These are phyloP conservation scores for Acronicta aceris DNA, from an alignment of 2,888 invertebrate genomes.

Conservation along the genomic window DNA sequence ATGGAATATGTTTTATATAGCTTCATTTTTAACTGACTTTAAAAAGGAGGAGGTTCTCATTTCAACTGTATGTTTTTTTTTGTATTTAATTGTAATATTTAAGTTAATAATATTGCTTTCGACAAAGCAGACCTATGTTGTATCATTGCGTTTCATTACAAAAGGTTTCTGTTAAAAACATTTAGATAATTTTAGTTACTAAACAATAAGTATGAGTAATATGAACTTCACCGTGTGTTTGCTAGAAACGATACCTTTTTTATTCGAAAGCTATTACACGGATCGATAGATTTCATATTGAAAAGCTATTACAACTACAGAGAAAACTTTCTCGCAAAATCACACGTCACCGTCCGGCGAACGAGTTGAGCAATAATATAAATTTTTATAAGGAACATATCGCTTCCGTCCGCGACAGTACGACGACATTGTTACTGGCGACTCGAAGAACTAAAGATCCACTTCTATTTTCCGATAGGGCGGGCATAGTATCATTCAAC, in stretches of 20 bases:
- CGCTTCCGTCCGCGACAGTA: conserved; percentile 67
- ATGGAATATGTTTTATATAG: not conserved
- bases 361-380: conserved; percentile 51
- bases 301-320: conserved; percentile 27
- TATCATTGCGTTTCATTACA: no score
- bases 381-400: conserved; percentile 50
- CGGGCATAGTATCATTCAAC: conserved; percentile 84
- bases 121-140: no score
- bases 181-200: no score
- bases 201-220: not conserved
- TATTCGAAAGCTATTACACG: conserved; percentile 21
- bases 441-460: conserved; percentile 81
- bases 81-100: no score
- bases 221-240: not conserved
- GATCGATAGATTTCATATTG: conserved; percentile 21
- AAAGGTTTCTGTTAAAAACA: no score
- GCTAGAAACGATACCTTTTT: not conserved
- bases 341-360: conserved; percentile 39
- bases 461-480: conserved; percentile 86
- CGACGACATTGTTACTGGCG: conserved; percentile 79
- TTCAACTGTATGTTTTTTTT: no score
- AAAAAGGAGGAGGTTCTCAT: no score
- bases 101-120: no score
- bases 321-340: conserved; percentile 20
- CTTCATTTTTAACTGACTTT: no score